Evolutionary conservation across 2,888 invertebrate genomes (phyloP), one percentile per base, ranked within the genome.

Genomic region (Diarsia mendica): DNA sequence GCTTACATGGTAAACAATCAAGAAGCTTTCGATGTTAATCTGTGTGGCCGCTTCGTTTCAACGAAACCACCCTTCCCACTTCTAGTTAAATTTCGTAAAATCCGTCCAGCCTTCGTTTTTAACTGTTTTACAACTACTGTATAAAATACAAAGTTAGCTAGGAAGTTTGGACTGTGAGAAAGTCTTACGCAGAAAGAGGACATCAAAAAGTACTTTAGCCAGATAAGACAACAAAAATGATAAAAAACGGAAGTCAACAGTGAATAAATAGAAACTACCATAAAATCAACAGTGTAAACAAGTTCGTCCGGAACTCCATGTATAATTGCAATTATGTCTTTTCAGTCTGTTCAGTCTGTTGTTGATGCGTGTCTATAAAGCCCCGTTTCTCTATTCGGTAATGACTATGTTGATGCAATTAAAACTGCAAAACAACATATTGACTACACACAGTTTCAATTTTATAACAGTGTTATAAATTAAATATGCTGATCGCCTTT

Each of bases 291-390:
- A 60, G 10, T 48, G 15, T 61, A 33, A 18, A 74, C 44, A 39
- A 39, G 11, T 23, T 49, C 4, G 48, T 20, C 9, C 6, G 33
- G 18, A 46, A 4, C 28, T 44, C 11, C 1, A 46, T 18, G 49
- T 48, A 23, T 23, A 64, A 49, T 49, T 66, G 23, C 33, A 68
- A 65, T 51, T 51, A 55, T 64, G 39, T 18, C 18, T n/a, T 23
- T 58, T 67, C 18, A 49, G 44, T 55, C n/a, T n/a, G n/a, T n/a
- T n/a, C n/a, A n/a, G n/a, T n/a, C n/a, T n/a, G n/a, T n/a, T n/a
- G n/a, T n/a, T n/a, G n/a, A n/a, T n/a, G n/a, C 18, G 1, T 70
- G 23, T 67, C 51, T 51, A 66, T 63, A 69, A 69, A 71, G 39
- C 23, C 46, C n/a, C 65, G 46, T 13, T 68, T 69, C 33, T 66